Percentiles rank a stretch among this genome's conserved stretches.
phyloP scores from a whole-genome alignment of 37 sponge, comb jelly and placozoan species.

The Aplysina aerophoba region DNA sequence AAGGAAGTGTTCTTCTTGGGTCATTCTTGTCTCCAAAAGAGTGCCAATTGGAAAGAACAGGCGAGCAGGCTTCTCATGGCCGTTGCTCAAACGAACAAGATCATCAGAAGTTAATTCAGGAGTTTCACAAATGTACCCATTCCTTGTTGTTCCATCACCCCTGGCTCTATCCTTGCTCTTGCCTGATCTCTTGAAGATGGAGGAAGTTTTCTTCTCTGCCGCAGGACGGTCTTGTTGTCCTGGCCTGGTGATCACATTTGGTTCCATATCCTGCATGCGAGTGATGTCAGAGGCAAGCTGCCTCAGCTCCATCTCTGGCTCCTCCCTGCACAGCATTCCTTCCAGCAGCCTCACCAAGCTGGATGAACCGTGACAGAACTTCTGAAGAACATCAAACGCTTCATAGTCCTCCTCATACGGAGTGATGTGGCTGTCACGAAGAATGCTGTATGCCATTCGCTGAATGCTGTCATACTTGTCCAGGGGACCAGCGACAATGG shows the following conservation, averaged over 20 bases:
- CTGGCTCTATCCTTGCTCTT: too few species aligned
- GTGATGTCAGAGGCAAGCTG: too few species aligned
- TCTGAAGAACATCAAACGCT: background rate
- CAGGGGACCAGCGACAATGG: constrained; percentile 6
- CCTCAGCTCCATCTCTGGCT: background rate
- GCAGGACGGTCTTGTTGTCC: too few species aligned
- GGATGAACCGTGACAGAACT: background rate
- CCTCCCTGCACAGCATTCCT: background rate
- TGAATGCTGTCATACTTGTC: constrained; percentile 9
- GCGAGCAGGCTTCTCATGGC: background rate
- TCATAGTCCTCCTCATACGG: constrained; percentile 20
- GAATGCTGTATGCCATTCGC: constrained; percentile 21
- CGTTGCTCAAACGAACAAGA: background rate
- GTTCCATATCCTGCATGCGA: too few species aligned
- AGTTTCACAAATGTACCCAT: background rate
- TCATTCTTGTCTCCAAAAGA: background rate
- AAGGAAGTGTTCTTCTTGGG: constrained; percentile 1
- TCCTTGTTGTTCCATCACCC: background rate
- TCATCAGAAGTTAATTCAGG: background rate
- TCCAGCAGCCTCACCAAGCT: constrained; percentile 23
- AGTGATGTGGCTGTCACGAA: background rate
- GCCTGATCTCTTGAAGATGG: too few species aligned
- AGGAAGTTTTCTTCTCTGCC: too few species aligned
- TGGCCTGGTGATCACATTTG: too few species aligned
- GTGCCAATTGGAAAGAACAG: background rate